Base-by-base conservation (phyloP, 2,797 vertebrate species). In the Spinus olivaceus region DNA sequence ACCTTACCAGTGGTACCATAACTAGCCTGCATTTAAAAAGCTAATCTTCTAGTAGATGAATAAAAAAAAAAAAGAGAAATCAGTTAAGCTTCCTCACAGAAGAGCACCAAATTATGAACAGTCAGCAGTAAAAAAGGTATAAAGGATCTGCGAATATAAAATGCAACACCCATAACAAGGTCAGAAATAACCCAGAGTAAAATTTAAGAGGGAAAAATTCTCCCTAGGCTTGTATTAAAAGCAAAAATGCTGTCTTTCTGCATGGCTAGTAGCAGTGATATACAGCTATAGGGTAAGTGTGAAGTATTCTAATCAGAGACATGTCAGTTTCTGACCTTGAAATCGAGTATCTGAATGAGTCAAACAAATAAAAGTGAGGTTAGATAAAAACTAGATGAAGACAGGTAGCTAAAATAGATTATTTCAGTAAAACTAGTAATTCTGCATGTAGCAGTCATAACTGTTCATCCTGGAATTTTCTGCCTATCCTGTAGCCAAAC, bases 181-280 rank as follows among this genome's bases (percentile, higher is more conserved):
- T 72, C 86, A 88, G 35, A 72, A 78, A 71, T n/a, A 74, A 72
- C 28, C 8, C 35, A 69, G 70, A 93, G 54, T 81, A 77, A 89
- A 83, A 88, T 73, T 88, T 74, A 60, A 81, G 51, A 67, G 59
- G 35, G 56, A 90, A 93, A 93, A 86, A 86, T 86, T 30, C 54
- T 94, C 42, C 77, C 73, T 69, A 33, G n/a, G 32, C 22, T 71
- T 86, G 2, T 59, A 69, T 66, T 93, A 79, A 88, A 86, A 86
- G 4, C 22, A 81, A 78, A 92, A 86, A 76, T 10, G 3, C 25
- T 81, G 24, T 27, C 63, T 46, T 49, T 88, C 30, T 76, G 35
- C 44, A 61, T n/a, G 76, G 11, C 20, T 66, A 53, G 35, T 56
- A 73, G 35, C 47, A 87, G 10, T 44, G 89, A 61, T n/a, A 88